A percentile compares a stretch with the other conserved stretches of the same genome.
Conservation (phyloP, 1,140 invertebrate species). For the Agrypnia vestita region DNA sequence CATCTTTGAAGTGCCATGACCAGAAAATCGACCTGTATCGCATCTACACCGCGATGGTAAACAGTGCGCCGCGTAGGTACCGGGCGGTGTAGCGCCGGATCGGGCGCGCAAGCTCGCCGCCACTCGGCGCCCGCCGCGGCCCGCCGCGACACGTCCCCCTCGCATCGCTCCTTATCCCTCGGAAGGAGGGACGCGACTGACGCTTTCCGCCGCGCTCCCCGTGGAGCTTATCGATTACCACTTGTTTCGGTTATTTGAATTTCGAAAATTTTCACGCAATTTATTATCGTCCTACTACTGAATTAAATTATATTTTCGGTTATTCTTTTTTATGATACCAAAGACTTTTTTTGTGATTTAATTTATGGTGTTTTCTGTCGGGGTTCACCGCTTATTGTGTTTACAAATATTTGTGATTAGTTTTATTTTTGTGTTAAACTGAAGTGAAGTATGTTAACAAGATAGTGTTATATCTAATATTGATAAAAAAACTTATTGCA, state of each 20-base stretch:
- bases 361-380: background rate
- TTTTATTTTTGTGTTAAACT: no score
- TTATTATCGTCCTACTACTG: background rate
- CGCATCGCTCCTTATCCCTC: constrained; percentile 39
- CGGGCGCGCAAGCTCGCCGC: constrained; percentile 9
- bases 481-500: no score
- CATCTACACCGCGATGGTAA: constrained; percentile 17
- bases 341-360: constrained; percentile 33
- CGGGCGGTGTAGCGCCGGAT: constrained; percentile 5
- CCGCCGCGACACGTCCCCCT: constrained; percentile 40
- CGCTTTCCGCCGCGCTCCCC: constrained; percentile 16
- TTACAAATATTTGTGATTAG: no score
- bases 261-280: constrained; percentile 17
- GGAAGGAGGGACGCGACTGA: constrained; percentile 36
- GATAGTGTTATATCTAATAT: no score
- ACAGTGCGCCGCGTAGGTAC: background rate
- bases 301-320: no score
- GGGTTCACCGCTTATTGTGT: no score
- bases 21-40: no score
- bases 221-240: constrained; percentile 28
- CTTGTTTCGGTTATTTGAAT: constrained; percentile 32
- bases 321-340: constrained; percentile 3
- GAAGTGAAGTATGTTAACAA: no score
- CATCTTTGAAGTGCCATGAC: no score
- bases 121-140: constrained; percentile 44